A percentile compares a stretch with the other conserved stretches of the same genome.
Conservation (phyloP, 2,797 vertebrate genomes). For the Protosalanx chinensis region DNA sequence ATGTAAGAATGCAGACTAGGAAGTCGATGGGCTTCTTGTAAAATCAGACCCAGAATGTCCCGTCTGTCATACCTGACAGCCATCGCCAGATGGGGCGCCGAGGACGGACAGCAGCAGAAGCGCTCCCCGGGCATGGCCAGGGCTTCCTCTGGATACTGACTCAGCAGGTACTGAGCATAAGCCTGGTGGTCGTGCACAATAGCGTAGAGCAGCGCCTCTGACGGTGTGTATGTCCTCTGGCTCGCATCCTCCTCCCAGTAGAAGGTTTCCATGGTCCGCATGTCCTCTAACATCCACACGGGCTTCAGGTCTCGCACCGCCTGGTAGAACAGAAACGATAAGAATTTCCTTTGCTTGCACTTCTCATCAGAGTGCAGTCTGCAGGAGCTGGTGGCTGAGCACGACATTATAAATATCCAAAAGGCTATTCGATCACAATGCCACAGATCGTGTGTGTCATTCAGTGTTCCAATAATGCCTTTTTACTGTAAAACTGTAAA, state of each 20-base stretch:
- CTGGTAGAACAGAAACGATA: conserved; percentile 83
- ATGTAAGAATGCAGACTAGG: conserved; percentile 69
- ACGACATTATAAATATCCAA: conserved; percentile 48
- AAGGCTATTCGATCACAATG: neutral
- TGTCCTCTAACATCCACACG: conserved; percentile 85
- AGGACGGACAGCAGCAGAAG: conserved; percentile 79
- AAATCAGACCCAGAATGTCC: conserved; percentile 79
- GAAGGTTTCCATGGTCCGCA: conserved; percentile 84
- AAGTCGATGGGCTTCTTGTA: conserved; percentile 74
- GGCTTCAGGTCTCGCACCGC: conserved; percentile 84
- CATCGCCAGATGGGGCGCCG: conserved; percentile 80
- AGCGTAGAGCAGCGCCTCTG: conserved; percentile 86
- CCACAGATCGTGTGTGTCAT: conserved; percentile 16
- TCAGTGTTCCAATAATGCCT: neutral
- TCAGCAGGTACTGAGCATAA: conserved; percentile 81
- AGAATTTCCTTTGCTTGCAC: conserved; percentile 70
- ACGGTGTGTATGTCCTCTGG: conserved; percentile 77
- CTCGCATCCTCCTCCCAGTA: conserved; percentile 77
- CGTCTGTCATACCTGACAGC: conserved; percentile 82
- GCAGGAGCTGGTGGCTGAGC: conserved; percentile 38
- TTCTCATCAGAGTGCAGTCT: conserved; percentile 63
- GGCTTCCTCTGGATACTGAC: conserved; percentile 76
- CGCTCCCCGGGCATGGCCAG: conserved; percentile 79
- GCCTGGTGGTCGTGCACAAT: conserved; percentile 85
- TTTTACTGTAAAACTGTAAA: neutral